These are phyloP conservation scores for Stictonetta naevosa DNA, from an alignment of 2,113 vertebrate species.

Conservation along the genomic window DNA sequence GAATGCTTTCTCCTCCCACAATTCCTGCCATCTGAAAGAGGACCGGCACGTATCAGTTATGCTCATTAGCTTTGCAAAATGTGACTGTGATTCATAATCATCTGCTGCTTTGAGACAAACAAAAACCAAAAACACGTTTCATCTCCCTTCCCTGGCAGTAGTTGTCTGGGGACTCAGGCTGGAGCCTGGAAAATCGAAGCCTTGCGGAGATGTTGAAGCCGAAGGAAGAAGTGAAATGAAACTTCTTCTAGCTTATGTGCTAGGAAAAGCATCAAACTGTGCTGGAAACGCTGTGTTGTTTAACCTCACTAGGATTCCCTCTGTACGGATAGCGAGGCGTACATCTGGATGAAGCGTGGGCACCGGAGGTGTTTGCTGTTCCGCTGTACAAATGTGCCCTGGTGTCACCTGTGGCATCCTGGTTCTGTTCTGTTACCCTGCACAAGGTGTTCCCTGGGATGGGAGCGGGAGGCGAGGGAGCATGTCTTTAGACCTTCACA, in stretches of 20 bases:
- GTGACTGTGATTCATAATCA: constrained; percentile 5
- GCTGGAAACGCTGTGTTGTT: neutral
- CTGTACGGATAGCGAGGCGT: neutral
- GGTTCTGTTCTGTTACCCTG: neutral
- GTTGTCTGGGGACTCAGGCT: neutral
- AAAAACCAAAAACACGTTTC: neutral
- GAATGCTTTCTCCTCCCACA: neutral
- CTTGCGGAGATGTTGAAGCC: neutral
- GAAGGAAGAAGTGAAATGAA: neutral
- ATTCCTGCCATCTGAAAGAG: neutral
- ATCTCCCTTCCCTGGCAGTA: neutral
- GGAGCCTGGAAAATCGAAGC: neutral
- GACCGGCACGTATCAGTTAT: neutral
- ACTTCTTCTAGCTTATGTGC: neutral
- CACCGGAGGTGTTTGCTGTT: neutral
- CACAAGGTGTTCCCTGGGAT: neutral
- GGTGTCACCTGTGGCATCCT: neutral
- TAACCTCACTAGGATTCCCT: neutral
- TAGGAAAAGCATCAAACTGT: neutral
- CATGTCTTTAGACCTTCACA: neutral
- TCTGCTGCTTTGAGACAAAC: constrained; percentile 21
- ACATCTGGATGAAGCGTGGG: neutral
- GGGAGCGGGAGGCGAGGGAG: rapidly evolving
- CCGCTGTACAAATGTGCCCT: rapidly evolving
- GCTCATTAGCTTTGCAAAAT: constrained; percentile 1